phyloP scores from a whole-genome alignment of 2,797 vertebrate genomes.

The Amniataba percoides region DNA sequence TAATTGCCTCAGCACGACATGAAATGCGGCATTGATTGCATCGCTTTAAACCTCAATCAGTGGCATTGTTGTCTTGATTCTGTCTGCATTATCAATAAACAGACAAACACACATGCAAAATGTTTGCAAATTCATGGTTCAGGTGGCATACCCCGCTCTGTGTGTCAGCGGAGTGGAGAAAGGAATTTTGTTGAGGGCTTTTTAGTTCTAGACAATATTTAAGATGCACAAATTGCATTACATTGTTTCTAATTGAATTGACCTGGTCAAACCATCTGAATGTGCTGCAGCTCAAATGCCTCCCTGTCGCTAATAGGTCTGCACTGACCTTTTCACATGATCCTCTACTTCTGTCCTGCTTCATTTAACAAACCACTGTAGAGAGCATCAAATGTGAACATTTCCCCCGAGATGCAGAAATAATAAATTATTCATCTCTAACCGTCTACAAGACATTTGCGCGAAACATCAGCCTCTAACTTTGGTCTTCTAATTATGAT shows the following conservation, averaged over 20 bases:
- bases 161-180: not conserved
- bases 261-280: constrained; percentile 32
- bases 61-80: constrained; percentile 52
- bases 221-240: constrained; percentile 26
- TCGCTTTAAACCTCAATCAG: constrained; percentile 68
- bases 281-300: constrained; percentile 64
- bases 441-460: constrained; percentile 73
- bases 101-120: constrained; percentile 21
- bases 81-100: constrained; percentile 43
- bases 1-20: constrained; percentile 65
- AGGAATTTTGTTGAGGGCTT: not conserved
- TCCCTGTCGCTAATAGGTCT: constrained; percentile 64
- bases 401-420: constrained; percentile 62
- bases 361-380: constrained; percentile 79
- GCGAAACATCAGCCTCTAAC: constrained; percentile 74
- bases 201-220: constrained; percentile 4
- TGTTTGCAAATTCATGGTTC: constrained; percentile 27
- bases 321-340: constrained; percentile 78
- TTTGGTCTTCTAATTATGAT: constrained; percentile 80
- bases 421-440: constrained; percentile 78
- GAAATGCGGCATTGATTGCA: constrained; percentile 64
- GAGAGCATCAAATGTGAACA: constrained; percentile 74
- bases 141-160: not conserved
- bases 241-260: constrained; percentile 34
- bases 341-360: constrained; percentile 66